Base-by-base conservation (phyloP, 2,888 invertebrate species). In the Agonopterix subpropinquella region DNA sequence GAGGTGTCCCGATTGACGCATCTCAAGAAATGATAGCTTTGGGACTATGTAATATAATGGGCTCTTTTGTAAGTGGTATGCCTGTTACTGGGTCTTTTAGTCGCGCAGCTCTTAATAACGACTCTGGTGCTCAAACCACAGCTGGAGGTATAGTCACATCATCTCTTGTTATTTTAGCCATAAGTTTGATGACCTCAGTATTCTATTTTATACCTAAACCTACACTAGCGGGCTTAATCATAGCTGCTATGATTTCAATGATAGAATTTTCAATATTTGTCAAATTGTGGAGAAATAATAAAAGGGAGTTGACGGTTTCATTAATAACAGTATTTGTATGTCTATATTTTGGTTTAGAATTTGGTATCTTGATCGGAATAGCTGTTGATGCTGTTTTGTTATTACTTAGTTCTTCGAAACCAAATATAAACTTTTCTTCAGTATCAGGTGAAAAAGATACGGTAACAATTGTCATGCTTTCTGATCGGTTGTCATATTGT, bases 1-100 rank as follows among this genome's bases (percentile, higher is more conserved):
- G 92, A 65, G 95, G 95, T 4, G 92, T 91, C 66, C 89, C 92
- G 10, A 87, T 98, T 39, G 94, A 97, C 70, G 95, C 96, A 0
- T 96, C 95, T 15, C 98, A 98, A 84, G 98, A 98, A 83, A 92
- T 98, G 91, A 88, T 97, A 49, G 96, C 97, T 0, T 80, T 98
- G 41, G 96, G 96, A n/a, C 62, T 95, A 1, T 93, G 95, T 61
- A 98, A 97, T 71, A 84, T 97, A 11, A 70, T 94, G 48, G 95
- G 96, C 43, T 94, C 95, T 15, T 96, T 97, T 74, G 92, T 95
- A 5, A 90, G 91, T 36, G 95, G 97, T 11, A 96, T 98, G 92
- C 97, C 98, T 0, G 91, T 94, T 0, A 93, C 95, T 18, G 97
- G 95, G 46, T 95, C 95, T 2, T 96, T 96, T 75, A 94, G 95